Percentiles rank a stretch among this genome's conserved stretches.
Conservation (phyloP, 2,113 vertebrate species). For the Eurystomus gularis region DNA sequence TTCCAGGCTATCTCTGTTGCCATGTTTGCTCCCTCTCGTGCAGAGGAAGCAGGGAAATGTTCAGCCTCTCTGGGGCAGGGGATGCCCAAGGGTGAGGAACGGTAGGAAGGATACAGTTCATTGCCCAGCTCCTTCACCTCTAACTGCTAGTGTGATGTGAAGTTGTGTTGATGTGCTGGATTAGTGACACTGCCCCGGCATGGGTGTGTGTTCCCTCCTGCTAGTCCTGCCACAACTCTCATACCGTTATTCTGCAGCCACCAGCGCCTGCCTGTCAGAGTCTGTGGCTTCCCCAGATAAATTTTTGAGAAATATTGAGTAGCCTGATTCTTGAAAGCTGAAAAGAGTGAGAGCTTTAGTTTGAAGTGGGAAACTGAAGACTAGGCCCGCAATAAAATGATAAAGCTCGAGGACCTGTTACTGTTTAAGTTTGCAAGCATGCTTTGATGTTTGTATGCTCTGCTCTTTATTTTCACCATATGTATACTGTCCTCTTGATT, state of each 20-base stretch:
- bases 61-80: not conserved
- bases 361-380: not conserved
- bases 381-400: accelerated
- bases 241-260: not conserved
- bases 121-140: not conserved
- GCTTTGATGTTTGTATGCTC: not conserved
- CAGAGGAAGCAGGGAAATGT: not conserved
- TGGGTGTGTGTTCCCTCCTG: not conserved
- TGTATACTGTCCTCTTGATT: not conserved
- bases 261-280: accelerated
- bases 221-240: no score
- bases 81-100: not conserved
- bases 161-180: not conserved
- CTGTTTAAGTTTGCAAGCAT: not conserved
- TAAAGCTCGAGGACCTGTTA: not conserved
- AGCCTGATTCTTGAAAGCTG: not conserved
- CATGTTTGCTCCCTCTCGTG: not conserved
- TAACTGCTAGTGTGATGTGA: not conserved
- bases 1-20: not conserved
- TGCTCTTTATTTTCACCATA: not conserved
- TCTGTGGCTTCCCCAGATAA: not conserved
- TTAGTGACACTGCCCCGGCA: not conserved
- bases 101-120: not conserved
- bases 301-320: not conserved
- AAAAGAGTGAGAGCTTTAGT: not conserved